phyloP scores from a whole-genome alignment of 1,140 invertebrate genomes.

The Achroia grisella region DNA sequence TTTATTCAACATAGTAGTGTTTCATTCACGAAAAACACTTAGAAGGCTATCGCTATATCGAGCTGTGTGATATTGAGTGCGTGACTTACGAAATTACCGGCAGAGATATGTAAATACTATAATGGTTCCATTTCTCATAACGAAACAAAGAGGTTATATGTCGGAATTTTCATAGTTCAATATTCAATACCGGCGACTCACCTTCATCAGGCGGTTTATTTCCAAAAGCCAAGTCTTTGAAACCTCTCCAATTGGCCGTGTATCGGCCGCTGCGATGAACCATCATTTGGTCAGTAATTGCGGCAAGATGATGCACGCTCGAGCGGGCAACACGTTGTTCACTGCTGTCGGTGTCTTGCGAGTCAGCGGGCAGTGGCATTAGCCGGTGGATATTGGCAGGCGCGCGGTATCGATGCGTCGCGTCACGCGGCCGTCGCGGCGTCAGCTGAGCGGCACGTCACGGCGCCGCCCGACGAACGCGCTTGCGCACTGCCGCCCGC shows the following conservation, averaged over 20 bases:
- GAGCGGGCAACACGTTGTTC: slow-evolving; percentile 10
- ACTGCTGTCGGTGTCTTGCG: slow-evolving; percentile 3
- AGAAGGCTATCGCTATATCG: no score
- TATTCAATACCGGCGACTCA: slow-evolving; percentile 26
- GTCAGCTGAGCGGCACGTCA: slow-evolving; percentile 60
- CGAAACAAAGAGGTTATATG: slow-evolving; percentile 22
- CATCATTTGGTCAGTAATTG: slow-evolving; percentile 51
- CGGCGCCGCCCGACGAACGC: slow-evolving; percentile 48
- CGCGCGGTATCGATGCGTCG: slow-evolving; percentile 40
- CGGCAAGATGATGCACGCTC: slow-evolving; percentile 11
- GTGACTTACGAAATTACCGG: no score
- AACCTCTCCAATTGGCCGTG: slow-evolving; percentile 67
- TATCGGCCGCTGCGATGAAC: slow-evolving; percentile 68
- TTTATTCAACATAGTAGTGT: no score
- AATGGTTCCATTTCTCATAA: background rate
- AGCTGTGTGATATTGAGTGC: no score
- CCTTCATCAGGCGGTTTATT: slow-evolving; percentile 69
- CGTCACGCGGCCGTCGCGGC: slow-evolving; percentile 42
- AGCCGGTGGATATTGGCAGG: slow-evolving; percentile 18
- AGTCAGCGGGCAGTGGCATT: slow-evolving; percentile 21
- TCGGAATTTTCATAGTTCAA: background rate
- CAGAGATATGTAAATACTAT: background rate
- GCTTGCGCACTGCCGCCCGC: slow-evolving; percentile 36
- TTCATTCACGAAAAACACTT: no score
- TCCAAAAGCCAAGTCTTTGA: slow-evolving; percentile 59